Base-by-base conservation (phyloP, 2,113 vertebrate species). In the Tetrax tetrax region DNA sequence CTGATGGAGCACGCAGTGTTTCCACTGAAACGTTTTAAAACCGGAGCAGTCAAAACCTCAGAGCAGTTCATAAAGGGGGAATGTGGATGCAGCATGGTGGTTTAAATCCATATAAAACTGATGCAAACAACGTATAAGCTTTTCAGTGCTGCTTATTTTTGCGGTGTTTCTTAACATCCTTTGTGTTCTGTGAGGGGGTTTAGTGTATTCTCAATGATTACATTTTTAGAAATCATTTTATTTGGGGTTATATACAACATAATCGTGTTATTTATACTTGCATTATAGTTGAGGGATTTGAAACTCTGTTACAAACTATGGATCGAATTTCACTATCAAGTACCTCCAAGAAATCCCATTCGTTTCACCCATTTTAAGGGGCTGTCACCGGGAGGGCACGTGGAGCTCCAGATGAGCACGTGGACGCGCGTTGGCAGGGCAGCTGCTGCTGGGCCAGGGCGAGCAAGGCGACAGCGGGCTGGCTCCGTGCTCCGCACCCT, bases 331-430 rank as follows among this genome's bases (percentile, higher is more conserved):
- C 37, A 10, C 89, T 79, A 61, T 84, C 69, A 41, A 25, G 24
- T 79, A 68, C 29, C 71, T 92, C 60, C 80, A 89, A 94, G 86
- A 92, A 96, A 92, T 91, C 87, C 87, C 65, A 38, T 89, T 84
- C 69, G 77, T 94, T 95, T 96, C 89, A 87, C 80, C 60, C 61
- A 7, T 87, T 89, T 89, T 33, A 66, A 53, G 38, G 61, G 88
- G 17, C 43, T 89, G 63, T 51, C 60, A 38, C 21, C 22, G 60
- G 41, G 80, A 31, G 56, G 76, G 25, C 47, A 18, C 1, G 19
- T 9, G 14, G 68, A 68, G 83, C 48, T 60, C 33, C 60, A 18
- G 35, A 10, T 10, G n/a, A 71, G 14, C 1, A 20, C 4, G 3
- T 37, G 85, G 66, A 20, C 59, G 5, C 25, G 22, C 71, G 3